Conservation (phyloP, 1,140 invertebrate genomes). For the Bombus vancouverensis region DNA sequence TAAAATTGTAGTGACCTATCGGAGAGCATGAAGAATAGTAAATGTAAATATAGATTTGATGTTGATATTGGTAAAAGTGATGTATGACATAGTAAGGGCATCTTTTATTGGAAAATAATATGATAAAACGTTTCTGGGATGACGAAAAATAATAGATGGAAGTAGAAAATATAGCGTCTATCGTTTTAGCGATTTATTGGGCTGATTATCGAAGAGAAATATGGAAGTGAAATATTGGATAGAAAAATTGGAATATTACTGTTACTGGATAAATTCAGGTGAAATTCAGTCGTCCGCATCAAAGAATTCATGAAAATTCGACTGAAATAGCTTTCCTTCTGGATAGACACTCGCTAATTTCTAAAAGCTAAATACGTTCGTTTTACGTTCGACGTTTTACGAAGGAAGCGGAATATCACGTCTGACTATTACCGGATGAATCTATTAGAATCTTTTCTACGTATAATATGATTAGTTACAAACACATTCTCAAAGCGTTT, state of each 20-base stretch:
- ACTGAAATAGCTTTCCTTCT: background rate
- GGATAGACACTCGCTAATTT: background rate
- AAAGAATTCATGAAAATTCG: background rate
- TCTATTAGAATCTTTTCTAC: background rate
- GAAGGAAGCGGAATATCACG: background rate
- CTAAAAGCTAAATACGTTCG: background rate
- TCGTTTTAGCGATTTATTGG: background rate
- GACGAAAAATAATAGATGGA: background rate
- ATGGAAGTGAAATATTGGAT: background rate
- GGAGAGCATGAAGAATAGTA: background rate
- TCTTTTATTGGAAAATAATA: background rate
- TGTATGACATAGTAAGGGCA: too few species aligned
- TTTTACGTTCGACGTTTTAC: too few species aligned
- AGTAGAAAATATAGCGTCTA: background rate
- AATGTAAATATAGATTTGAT: background rate
- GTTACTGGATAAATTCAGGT: background rate
- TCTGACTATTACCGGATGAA: background rate
- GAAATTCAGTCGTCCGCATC: background rate
- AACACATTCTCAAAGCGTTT: background rate
- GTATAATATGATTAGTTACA: background rate
- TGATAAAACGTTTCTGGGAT: background rate
- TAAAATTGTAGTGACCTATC: background rate
- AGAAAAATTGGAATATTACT: background rate
- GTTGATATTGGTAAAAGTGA: background rate
- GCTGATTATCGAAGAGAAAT: background rate